Conservation (phyloP, 2,797 vertebrate genomes). For the Xerus rutilus region DNA sequence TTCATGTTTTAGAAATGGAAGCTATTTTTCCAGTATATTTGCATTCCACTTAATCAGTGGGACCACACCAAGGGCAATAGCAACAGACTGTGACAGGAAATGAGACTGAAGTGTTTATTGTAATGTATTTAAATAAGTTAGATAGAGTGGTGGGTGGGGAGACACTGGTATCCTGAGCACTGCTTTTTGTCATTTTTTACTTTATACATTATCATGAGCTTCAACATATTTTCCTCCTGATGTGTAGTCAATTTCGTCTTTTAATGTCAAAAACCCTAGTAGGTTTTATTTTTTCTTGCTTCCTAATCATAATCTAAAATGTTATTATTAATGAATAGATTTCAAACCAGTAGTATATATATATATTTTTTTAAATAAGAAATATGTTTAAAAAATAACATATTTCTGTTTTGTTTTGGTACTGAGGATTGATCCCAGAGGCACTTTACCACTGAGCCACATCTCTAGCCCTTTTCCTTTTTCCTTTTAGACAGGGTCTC, state of each 20-base stretch:
- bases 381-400: neutral
- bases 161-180: neutral
- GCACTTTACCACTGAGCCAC: too few species aligned
- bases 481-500: too few species aligned
- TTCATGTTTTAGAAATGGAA: slow-evolving; percentile 44
- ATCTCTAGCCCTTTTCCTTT: too few species aligned
- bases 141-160: neutral
- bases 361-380: slow-evolving; percentile 5
- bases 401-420: neutral
- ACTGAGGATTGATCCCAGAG: too few species aligned
- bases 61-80: neutral
- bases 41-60: slow-evolving; percentile 15
- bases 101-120: neutral
- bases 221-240: slow-evolving; percentile 25
- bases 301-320: slow-evolving; percentile 41
- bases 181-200: neutral
- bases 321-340: neutral
- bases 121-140: neutral
- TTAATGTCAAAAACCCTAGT: slow-evolving; percentile 28
- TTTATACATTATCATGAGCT: neutral
- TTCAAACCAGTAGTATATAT: neutral
- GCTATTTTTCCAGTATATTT: slow-evolving; percentile 6
- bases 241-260: neutral
- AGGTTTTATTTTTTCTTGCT: neutral
- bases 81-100: neutral